Base-by-base conservation (phyloP, 2,113 vertebrate genomes). In the Zosterops pallidus region DNA sequence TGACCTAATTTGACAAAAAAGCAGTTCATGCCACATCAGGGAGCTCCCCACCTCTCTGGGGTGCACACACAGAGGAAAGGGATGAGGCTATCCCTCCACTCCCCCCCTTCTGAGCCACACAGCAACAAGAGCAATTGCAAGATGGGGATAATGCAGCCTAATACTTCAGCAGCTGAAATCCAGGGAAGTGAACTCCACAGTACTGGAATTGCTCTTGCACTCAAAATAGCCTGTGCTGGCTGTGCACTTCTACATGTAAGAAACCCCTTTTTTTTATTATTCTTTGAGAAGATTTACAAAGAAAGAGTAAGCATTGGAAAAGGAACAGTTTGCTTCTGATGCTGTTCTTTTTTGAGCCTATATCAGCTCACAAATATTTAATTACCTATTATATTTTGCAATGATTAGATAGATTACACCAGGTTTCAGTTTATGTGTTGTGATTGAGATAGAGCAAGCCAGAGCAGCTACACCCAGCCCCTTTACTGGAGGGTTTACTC, bases 61-160 rank as follows among this genome's bases (percentile, higher is more conserved):
- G 42, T 11, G 1, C 18, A 23, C 2, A 4, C 3, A 5, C 3
- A 2, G 55, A 47, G 22, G 31, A 67, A 62, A 82, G 10, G 25
- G 52, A 52, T 63, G 33, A 79, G 18, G 12, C 47, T 72, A 11
- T 53, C 41, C 41, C 49, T 49, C 14, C 49, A 39, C 5, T 57
- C 22, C 28, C 18, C 19, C 13, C 33, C 39, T 50, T 26, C n/a
- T 46, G 39, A 93, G 57, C 21, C 53, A 22, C 14, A 9, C 24
- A 44, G 33, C 3, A 59, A n/a, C 2, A 2, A 56, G 7, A 53
- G 47, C 35, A 44, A 68, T 26, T 22, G 6, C 33, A 37, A 42
- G 19, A 35, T 9, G 1, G 2, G 62, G 28, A 21, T 62, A 72
- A 80, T 9, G 6, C 29, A 35, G 49, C 26, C 29, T 39, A 57